Evolutionary conservation across 1,140 invertebrate species (phyloP).

Genomic region (Zaprionus nigranus): DNA sequence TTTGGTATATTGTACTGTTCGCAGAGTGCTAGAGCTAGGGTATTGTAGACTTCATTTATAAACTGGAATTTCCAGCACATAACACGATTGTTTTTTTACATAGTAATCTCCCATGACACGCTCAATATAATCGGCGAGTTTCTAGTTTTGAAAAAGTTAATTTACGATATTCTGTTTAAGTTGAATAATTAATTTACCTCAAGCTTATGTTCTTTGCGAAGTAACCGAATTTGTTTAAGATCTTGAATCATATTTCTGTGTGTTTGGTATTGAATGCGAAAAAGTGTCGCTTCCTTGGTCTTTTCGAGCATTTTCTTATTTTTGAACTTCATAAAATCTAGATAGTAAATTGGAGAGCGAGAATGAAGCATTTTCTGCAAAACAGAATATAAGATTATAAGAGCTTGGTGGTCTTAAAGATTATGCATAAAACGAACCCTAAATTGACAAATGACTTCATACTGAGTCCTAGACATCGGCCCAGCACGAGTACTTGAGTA

Average conservation of each 20-base stretch:
- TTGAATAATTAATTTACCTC: conserved; percentile 11
- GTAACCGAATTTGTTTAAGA: conserved; percentile 48
- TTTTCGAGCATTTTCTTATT: conserved; percentile 62
- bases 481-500: conserved; percentile 35
- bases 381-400: background rate
- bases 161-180: background rate
- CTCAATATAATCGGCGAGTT: conserved; percentile 17
- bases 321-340: conserved; percentile 55
- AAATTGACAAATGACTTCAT: conserved; percentile 63
- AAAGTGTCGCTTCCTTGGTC: conserved; percentile 56
- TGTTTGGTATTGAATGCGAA: conserved; percentile 75
- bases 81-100: conserved; percentile 65
- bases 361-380: conserved; percentile 76
- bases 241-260: conserved; percentile 69
- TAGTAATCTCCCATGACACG: conserved; percentile 76
- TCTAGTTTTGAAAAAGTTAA: background rate
- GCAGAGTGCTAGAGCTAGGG: conserved; percentile 58
- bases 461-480: conserved; percentile 45
- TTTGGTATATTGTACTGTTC: conserved; percentile 58
- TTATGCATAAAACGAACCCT: conserved; percentile 36
- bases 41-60: conserved; percentile 78
- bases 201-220: conserved; percentile 45
- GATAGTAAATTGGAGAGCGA: conserved; percentile 66
- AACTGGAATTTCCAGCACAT: conserved; percentile 84
- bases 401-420: background rate